phyloP scores from a whole-genome alignment of 2,113 vertebrate species.

The Petromus typicus region DNA sequence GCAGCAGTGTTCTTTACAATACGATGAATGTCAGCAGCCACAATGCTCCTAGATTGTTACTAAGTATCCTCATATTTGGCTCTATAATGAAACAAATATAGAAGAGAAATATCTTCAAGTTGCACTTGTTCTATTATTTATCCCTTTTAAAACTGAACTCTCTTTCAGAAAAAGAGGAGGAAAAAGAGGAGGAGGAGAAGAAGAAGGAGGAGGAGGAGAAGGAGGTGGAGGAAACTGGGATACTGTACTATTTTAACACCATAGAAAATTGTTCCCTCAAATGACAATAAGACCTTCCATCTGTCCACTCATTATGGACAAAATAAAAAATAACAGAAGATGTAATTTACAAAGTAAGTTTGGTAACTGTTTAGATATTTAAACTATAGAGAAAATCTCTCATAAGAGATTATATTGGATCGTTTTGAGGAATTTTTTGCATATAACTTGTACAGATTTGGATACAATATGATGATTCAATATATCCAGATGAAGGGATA shows the following conservation, averaged over 20 bases:
- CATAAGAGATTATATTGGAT: too few relatives aligned
- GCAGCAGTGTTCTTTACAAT: background rate
- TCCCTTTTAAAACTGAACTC: background rate
- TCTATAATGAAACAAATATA: conserved; percentile 21
- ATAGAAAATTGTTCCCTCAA: background rate
- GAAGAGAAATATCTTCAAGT: conserved; percentile 3
- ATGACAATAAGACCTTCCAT: background rate
- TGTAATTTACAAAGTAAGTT: background rate
- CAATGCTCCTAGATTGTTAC: conserved; percentile 9
- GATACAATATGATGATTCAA: too few relatives aligned
- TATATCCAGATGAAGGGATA: too few relatives aligned
- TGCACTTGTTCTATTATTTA: background rate
- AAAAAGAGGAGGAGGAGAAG: too few relatives aligned
- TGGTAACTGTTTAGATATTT: too few relatives aligned
- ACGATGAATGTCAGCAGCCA: background rate
- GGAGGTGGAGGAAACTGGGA: too few relatives aligned
- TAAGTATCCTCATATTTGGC: background rate
- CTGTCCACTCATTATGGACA: background rate
- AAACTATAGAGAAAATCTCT: too few relatives aligned
- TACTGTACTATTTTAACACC: background rate
- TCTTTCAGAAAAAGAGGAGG: background rate
- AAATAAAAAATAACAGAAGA: background rate
- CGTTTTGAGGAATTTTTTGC: too few relatives aligned
- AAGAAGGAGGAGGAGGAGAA: too few relatives aligned
- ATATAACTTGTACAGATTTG: too few relatives aligned